phyloP scores from a whole-genome alignment of 2,888 invertebrate genomes.

The Aromia moschata region DNA sequence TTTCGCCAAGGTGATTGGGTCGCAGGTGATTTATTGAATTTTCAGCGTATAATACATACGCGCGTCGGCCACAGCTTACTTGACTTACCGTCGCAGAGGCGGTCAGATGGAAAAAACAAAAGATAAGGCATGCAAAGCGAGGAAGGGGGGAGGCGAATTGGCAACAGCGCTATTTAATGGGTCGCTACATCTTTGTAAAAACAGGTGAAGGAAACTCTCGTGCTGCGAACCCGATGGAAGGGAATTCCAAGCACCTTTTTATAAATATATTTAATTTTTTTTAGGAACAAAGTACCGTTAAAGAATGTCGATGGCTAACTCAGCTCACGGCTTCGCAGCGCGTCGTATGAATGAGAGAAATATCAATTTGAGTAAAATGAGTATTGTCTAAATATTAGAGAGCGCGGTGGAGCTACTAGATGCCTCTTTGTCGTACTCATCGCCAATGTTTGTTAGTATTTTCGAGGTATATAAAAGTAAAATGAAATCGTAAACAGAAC shows the following conservation, averaged over 20 bases:
- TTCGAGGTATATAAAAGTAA: constrained; percentile 48
- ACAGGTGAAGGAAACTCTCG: constrained; percentile 27
- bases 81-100: constrained; percentile 5
- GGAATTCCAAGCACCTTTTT: not conserved
- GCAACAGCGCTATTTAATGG: not conserved
- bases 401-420: constrained; percentile 30
- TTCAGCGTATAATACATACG: not conserved
- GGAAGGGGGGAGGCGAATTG: not conserved
- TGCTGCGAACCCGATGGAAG: constrained; percentile 10
- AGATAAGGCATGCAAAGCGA: constrained; percentile 14
- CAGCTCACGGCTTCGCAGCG: constrained; percentile 7
- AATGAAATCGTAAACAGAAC: constrained; percentile 43
- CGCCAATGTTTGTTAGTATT: constrained; percentile 34
- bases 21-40: constrained; percentile 1
- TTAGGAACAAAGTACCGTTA: constrained; percentile 31
- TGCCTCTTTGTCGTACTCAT: constrained; percentile 22
- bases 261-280: constrained; percentile 19
- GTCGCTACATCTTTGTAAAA: constrained; percentile 42
- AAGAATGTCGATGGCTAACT: constrained; percentile 8
- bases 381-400: constrained; percentile 39
- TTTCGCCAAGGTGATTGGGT: constrained; percentile 12
- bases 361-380: constrained; percentile 25
- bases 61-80: not conserved
- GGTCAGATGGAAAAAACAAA: not conserved
- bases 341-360: constrained; percentile 32